Conservation (phyloP, 2,888 invertebrate genomes). For the Eutolmus rufibarbis region DNA sequence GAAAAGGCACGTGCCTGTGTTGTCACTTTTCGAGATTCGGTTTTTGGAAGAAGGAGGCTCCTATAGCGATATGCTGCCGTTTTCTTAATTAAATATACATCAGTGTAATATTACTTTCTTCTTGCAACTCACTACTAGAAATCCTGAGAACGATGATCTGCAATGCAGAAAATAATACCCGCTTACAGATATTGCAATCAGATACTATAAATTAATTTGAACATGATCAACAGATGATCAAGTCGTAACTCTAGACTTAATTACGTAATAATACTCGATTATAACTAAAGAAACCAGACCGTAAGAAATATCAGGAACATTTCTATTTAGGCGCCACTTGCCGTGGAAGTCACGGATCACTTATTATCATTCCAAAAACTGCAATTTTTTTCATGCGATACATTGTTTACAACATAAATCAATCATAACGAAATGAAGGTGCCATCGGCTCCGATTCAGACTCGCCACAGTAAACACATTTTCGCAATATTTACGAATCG, state of each 20-base stretch:
- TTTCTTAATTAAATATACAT: neutral
- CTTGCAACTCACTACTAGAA: neutral
- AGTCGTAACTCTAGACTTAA: neutral
- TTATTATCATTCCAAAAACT: neutral
- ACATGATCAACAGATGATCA: neutral
- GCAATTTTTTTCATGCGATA: neutral
- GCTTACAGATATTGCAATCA: neutral
- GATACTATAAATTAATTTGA: neutral
- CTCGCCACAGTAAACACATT: neutral
- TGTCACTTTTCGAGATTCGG: neutral
- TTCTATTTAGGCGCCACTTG: conserved; percentile 3
- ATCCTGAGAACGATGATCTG: neutral
- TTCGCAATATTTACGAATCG: neutral
- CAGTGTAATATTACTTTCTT: neutral
- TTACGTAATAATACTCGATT: neutral
- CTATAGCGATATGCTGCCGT: neutral
- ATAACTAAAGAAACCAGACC: neutral
- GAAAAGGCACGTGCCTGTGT: neutral
- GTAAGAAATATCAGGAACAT: neutral
- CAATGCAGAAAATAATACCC: neutral
- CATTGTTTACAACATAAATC: neutral
- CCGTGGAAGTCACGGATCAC: neutral
- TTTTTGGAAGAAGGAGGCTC: neutral
- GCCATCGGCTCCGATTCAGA: neutral
- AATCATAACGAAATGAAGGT: neutral